These are phyloP conservation scores for Struthio camelus DNA, from an alignment of 2,113 vertebrate species.

Conservation along the genomic window DNA sequence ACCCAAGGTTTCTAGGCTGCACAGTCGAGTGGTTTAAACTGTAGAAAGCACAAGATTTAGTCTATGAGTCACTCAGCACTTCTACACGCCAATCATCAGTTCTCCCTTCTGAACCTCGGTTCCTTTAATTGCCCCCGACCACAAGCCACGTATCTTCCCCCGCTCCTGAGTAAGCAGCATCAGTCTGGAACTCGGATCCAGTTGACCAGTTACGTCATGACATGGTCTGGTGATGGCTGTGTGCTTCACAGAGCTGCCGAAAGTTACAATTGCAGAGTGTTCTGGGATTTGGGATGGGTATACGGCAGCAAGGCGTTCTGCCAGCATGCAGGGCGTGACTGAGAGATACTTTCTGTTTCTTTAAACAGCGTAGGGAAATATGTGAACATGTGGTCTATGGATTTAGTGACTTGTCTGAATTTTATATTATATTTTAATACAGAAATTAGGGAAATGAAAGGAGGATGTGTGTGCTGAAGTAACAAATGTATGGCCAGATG, in stretches of 20 bases:
- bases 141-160: neutral
- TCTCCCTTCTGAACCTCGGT: constrained; percentile 29
- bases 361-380: neutral
- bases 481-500: neutral
- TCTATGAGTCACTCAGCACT: neutral
- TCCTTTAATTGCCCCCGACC: neutral
- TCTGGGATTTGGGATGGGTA: neutral
- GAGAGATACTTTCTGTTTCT: neutral
- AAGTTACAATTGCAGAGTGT: fast-evolving
- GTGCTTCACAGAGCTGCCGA: neutral
- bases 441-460: constrained; percentile 51
- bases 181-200: neutral
- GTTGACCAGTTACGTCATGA: neutral
- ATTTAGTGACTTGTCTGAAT: neutral
- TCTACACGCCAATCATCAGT: neutral
- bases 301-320: neutral
- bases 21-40: neutral
- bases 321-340: neutral
- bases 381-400: neutral
- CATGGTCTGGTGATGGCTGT: neutral
- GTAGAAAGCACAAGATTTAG: neutral
- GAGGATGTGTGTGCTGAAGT: constrained; percentile 50
- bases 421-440: neutral
- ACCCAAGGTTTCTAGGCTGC: neutral
- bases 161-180: neutral